phyloP scores from a whole-genome alignment of 2,113 vertebrate species.

The Tauraco erythrolophus region DNA sequence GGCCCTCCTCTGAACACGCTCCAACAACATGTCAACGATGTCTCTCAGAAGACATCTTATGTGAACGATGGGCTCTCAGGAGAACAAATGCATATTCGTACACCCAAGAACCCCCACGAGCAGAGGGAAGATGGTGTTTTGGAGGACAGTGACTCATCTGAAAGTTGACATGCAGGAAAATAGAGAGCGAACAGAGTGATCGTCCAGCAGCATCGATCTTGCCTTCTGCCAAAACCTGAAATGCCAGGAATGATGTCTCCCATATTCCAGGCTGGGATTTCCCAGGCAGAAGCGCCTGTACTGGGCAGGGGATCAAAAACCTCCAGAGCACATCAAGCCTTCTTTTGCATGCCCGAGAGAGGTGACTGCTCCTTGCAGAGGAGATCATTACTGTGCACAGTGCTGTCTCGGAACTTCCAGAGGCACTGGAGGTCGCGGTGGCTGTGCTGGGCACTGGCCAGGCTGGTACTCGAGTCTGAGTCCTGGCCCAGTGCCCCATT shows the following conservation, averaged over 20 bases:
- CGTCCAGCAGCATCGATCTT: background rate
- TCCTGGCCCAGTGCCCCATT: background rate
- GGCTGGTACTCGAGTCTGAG: background rate
- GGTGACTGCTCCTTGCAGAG: background rate
- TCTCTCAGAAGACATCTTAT: no score
- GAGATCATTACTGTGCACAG: background rate
- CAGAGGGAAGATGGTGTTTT: background rate
- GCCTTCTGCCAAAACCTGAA: constrained; percentile 1
- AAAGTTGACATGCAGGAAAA: background rate
- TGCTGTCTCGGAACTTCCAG: background rate
- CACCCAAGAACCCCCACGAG: background rate
- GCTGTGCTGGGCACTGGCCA: background rate
- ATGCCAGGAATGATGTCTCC: background rate
- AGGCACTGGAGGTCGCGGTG: background rate
- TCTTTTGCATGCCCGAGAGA: rapidly evolving
- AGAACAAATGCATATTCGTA: background rate
- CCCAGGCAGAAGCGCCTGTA: background rate
- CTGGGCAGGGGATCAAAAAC: background rate
- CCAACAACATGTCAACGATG: no score
- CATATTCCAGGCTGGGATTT: constrained; percentile 9
- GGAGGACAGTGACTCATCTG: background rate
- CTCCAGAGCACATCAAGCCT: background rate
- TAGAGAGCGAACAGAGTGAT: background rate
- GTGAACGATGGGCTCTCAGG: background rate
- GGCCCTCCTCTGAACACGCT: no score